Percentiles rank a stretch among this genome's conserved stretches.
These are phyloP conservation scores for Stenichneumon culpator DNA, from an alignment of 2,888 invertebrate species.

Conservation along the genomic window DNA sequence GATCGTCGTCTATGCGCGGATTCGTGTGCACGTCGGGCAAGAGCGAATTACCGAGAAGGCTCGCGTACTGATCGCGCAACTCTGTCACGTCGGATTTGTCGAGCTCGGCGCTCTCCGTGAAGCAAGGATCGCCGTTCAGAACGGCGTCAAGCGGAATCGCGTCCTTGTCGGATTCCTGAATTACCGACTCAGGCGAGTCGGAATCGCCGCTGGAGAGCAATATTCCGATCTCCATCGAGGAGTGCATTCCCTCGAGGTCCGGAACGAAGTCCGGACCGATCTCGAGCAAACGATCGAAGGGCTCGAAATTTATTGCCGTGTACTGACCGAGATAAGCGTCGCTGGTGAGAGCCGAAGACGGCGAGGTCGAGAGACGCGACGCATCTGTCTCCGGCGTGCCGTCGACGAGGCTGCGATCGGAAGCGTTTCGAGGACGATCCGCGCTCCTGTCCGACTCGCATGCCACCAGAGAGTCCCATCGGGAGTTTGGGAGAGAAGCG, in stretches of 20 bases:
- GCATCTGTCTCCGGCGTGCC: not conserved
- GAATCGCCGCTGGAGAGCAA: constrained; percentile 57
- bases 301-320: constrained; percentile 51
- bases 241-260: constrained; percentile 66
- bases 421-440: not conserved
- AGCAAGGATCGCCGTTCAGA: constrained; percentile 72
- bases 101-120: constrained; percentile 71
- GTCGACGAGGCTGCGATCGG: not conserved
- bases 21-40: constrained; percentile 64
- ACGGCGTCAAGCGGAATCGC: constrained; percentile 67
- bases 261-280: constrained; percentile 62
- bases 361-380: not conserved
- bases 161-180: constrained; percentile 50
- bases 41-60: constrained; percentile 67
- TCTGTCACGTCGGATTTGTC: constrained; percentile 72
- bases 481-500: not conserved
- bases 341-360: constrained; percentile 11
- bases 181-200: constrained; percentile 57
- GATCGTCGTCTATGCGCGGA: constrained; percentile 36
- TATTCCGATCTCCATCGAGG: constrained; percentile 65
- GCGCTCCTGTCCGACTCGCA: not conserved
- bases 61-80: constrained; percentile 71
- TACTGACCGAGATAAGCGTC: constrained; percentile 45
- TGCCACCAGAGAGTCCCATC: not conserved
- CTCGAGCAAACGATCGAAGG: constrained; percentile 64